A percentile compares a stretch with the other conserved stretches of the same genome.
phyloP scores from a whole-genome alignment of 2,888 invertebrate genomes.

The Erannis defoliaria region DNA sequence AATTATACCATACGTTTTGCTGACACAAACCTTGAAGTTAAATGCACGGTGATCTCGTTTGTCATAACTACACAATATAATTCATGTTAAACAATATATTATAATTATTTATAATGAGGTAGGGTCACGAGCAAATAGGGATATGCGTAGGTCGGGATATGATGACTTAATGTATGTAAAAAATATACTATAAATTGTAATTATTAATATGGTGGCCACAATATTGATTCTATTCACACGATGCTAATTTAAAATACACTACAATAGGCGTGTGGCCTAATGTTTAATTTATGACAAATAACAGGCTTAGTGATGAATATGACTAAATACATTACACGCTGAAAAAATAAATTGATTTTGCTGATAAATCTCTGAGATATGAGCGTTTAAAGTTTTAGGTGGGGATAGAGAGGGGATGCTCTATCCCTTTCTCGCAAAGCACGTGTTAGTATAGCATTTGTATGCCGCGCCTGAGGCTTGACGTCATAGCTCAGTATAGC shows the following conservation, averaged over 20 bases:
- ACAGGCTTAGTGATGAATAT: too few relatives aligned
- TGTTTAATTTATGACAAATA: too few relatives aligned
- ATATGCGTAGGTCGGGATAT: conserved; percentile 14
- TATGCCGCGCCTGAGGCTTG: too few relatives aligned
- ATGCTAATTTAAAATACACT: background rate
- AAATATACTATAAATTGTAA: background rate
- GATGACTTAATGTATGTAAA: conserved; percentile 12
- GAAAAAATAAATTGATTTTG: too few relatives aligned
- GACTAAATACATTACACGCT: too few relatives aligned
- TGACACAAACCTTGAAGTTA: conserved; percentile 39
- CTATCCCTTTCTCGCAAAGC: too few relatives aligned
- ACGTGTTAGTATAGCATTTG: too few relatives aligned
- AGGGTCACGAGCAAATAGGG: conserved; percentile 20
- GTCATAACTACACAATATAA: conserved; percentile 28
- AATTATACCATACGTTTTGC: conserved; percentile 24
- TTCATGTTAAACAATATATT: conserved; percentile 27
- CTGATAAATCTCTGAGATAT: too few relatives aligned
- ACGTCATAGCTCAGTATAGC: too few relatives aligned
- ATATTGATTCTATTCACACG: background rate
- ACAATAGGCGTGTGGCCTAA: too few relatives aligned
- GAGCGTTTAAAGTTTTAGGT: too few relatives aligned
- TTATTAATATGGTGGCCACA: background rate
- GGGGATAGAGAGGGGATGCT: too few relatives aligned
- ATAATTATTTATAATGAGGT: conserved; percentile 26
- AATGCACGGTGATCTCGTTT: conserved; percentile 30